phyloP scores from a whole-genome alignment of 92 coral and sea anemone species.

The Epizoanthus stellaris region DNA sequence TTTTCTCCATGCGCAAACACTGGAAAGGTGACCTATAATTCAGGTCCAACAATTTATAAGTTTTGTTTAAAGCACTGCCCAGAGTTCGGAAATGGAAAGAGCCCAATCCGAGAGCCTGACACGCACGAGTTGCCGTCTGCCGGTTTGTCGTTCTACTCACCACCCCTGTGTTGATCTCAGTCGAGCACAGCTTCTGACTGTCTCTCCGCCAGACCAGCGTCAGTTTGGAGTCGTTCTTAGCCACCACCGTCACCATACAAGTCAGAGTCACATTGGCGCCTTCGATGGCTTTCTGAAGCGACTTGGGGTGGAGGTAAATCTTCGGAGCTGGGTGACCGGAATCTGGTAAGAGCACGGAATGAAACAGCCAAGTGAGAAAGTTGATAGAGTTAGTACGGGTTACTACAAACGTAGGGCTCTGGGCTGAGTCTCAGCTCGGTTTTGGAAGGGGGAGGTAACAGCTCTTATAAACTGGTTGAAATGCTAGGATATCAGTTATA shows the following conservation, averaged over 20 bases:
- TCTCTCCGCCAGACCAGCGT: constrained; percentile 70
- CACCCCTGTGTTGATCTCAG: constrained; percentile 3
- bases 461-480: too few relatives aligned
- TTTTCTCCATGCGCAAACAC: too few relatives aligned
- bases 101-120: not conserved
- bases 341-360: constrained; percentile 35
- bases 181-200: not conserved
- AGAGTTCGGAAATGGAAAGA: too few relatives aligned
- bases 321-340: constrained; percentile 72
- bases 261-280: constrained; percentile 73
- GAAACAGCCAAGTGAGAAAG: not conserved
- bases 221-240: constrained; percentile 65
- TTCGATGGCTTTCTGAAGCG: constrained; percentile 48
- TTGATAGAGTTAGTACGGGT: too few relatives aligned
- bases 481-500: too few relatives aligned
- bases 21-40: too few relatives aligned
- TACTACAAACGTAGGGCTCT: too few relatives aligned
- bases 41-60: too few relatives aligned
- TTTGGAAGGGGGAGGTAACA: too few relatives aligned
- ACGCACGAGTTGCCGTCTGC: too few relatives aligned
- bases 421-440: too few relatives aligned
- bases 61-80: too few relatives aligned
- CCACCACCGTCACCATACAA: constrained; percentile 66
- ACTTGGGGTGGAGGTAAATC: constrained; percentile 61
- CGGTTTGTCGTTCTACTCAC: not conserved